phyloP scores from a whole-genome alignment of 2,113 vertebrate genomes.

The Myiozetetes cayanensis region DNA sequence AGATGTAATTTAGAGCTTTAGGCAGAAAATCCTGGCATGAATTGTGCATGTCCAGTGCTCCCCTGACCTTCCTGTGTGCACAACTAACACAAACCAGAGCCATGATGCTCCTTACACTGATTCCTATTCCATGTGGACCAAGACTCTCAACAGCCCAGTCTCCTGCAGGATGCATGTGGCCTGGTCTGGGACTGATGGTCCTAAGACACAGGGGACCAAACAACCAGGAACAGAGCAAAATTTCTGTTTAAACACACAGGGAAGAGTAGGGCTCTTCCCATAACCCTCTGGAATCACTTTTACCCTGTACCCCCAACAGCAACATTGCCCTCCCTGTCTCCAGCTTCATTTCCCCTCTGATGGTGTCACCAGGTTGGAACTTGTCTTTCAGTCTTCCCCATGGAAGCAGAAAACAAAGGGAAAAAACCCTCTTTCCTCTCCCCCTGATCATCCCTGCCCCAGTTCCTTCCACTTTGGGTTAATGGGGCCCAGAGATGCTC shows the following conservation, averaged over 20 bases:
- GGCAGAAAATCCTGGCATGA: not conserved
- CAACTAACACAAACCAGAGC: not conserved
- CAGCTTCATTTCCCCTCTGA: not conserved
- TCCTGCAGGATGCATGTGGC: not conserved
- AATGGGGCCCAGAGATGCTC: not conserved
- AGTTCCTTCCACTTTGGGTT: not conserved
- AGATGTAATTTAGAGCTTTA: not conserved
- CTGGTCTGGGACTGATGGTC: not conserved
- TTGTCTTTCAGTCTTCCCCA: not conserved
- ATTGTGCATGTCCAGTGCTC: not conserved
- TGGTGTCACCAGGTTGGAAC: not conserved
- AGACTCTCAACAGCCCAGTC: not conserved
- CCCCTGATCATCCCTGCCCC: not conserved
- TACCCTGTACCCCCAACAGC: not conserved
- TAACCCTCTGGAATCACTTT: not conserved
- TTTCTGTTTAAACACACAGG: not conserved
- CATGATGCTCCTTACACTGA: rapidly evolving
- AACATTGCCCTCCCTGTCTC: not conserved
- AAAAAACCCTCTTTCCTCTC: not conserved
- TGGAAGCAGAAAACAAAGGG: not conserved
- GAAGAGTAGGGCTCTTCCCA: not conserved
- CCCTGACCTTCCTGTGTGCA: not conserved
- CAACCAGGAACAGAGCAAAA: not conserved
- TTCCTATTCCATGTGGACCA: not conserved
- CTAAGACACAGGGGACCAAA: not conserved